Evolutionary conservation across 2,888 invertebrate genomes (phyloP).

Genomic region (Nipponacmea schrenckii): DNA sequence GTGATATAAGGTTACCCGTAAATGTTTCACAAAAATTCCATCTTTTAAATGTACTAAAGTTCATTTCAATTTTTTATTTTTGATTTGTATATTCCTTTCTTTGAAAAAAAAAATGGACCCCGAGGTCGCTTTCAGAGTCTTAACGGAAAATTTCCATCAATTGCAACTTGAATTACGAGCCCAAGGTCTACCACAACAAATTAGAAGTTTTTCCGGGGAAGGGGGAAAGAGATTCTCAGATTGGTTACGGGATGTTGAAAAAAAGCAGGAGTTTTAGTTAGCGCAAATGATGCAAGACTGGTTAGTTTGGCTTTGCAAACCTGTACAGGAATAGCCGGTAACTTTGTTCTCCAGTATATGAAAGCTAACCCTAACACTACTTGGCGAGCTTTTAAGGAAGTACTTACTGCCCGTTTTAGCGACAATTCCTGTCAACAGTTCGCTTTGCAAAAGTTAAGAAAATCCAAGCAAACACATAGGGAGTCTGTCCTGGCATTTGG

Average conservation of each 20-base stretch:
- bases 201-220: not conserved
- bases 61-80: too few relatives aligned
- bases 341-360: not conserved
- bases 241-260: not conserved
- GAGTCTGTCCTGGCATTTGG: too few relatives aligned
- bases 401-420: not conserved
- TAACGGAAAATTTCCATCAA: not conserved
- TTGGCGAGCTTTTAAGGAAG: not conserved
- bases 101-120: too few relatives aligned
- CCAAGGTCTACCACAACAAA: not conserved
- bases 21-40: too few relatives aligned
- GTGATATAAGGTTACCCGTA: too few relatives aligned
- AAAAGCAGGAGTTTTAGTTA: not conserved
- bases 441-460: not conserved
- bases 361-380: not conserved
- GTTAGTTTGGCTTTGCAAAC: not conserved
- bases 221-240: not conserved
- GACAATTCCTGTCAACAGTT: not conserved
- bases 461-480: not conserved
- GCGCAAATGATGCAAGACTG: not conserved
- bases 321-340: not conserved
- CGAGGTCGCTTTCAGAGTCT: not conserved
- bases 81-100: too few relatives aligned
- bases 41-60: too few relatives aligned
- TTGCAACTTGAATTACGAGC: not conserved